Evolutionary conservation across 2,113 vertebrate species (phyloP).

Genomic region (Anhinga anhinga): DNA sequence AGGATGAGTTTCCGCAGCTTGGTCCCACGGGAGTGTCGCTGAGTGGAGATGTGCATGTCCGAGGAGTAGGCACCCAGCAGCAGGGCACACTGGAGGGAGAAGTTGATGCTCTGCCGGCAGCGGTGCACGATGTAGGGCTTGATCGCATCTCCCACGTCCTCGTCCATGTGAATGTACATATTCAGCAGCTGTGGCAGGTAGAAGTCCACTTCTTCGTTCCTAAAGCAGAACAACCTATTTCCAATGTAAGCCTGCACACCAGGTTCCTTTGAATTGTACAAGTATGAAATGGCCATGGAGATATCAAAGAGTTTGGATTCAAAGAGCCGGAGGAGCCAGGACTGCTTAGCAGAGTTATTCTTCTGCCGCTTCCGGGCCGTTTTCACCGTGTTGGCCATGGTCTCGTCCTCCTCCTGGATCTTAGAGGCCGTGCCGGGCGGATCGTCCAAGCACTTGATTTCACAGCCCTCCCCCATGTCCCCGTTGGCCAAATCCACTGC

Average conservation of each 20-base stretch:
- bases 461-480: constrained; percentile 16
- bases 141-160: constrained; percentile 95
- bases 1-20: constrained; percentile 92
- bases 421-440: neutral
- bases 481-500: constrained; percentile 68
- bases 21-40: constrained; percentile 91
- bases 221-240: constrained; percentile 92
- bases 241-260: constrained; percentile 97
- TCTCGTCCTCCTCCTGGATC: constrained; percentile 75
- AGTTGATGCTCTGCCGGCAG: constrained; percentile 94
- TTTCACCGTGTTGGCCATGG: constrained; percentile 59
- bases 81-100: constrained; percentile 91
- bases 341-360: constrained; percentile 90
- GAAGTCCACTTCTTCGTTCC: constrained; percentile 90
- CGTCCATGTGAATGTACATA: constrained; percentile 99
- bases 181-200: constrained; percentile 95
- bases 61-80: constrained; percentile 92
- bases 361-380: constrained; percentile 80
- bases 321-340: constrained; percentile 92
- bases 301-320: constrained; percentile 96
- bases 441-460: constrained; percentile 51
- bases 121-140: constrained; percentile 96
- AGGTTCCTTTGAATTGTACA: constrained; percentile 95
- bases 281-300: constrained; percentile 97
- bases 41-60: constrained; percentile 97